Evolutionary conservation across 2,888 invertebrate species (phyloP).

Genomic region (Tipula unca): DNA sequence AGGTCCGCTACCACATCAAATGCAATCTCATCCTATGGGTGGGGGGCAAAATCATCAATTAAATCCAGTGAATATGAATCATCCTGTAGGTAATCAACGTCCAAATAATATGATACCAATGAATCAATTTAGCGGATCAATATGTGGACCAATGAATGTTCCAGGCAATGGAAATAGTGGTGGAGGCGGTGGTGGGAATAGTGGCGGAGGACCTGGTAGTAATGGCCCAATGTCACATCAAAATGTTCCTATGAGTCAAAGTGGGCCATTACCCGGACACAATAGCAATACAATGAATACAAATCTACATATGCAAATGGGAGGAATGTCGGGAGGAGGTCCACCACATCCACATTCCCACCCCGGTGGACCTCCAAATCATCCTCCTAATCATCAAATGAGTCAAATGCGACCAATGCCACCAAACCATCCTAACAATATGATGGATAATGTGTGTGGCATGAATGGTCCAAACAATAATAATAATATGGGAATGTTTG

Average conservation of each 20-base stretch:
- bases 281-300: conserved; percentile 25
- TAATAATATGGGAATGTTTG: conserved; percentile 36
- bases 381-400: conserved; percentile 30
- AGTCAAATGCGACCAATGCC: conserved; percentile 46
- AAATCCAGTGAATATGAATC: conserved; percentile 40
- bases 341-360: conserved; percentile 24
- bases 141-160: conserved; percentile 35
- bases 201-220: conserved; percentile 30
- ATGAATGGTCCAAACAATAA: conserved; percentile 17
- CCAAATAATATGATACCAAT: conserved; percentile 25
- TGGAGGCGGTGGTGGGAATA: conserved; percentile 28
- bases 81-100: conserved; percentile 27
- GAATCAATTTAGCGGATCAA: conserved; percentile 37
- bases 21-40: conserved; percentile 49
- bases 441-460: conserved; percentile 10
- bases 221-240: conserved; percentile 36
- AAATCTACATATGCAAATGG: conserved; percentile 23
- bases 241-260: conserved; percentile 40
- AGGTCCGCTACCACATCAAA: conserved; percentile 44
- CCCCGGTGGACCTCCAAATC: conserved; percentile 14
- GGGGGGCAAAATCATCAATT: conserved; percentile 40
- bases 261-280: conserved; percentile 27
- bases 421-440: conserved; percentile 24
- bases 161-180: conserved; percentile 34
- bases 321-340: conserved; percentile 28